phyloP scores from a whole-genome alignment of 2,797 vertebrate species.

The Eospalax fontanierii region DNA sequence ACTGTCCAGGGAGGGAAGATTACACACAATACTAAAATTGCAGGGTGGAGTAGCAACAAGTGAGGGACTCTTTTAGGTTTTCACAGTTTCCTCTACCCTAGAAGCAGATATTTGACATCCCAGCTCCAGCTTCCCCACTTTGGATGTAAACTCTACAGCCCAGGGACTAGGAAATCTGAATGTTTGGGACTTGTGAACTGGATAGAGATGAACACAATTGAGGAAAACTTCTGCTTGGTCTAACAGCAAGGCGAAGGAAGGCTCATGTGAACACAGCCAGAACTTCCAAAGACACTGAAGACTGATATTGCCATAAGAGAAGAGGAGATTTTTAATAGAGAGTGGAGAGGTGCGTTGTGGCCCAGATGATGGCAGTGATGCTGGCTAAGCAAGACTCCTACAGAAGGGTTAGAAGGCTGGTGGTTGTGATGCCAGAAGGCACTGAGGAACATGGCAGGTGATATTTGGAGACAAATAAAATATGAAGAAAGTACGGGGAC shows the following conservation, averaged over 20 bases:
- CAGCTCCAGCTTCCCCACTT: rapidly evolving
- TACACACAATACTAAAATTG: background rate
- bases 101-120: background rate
- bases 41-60: background rate
- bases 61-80: background rate
- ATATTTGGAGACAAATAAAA: background rate
- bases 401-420: background rate
- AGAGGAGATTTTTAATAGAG: background rate
- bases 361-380: background rate
- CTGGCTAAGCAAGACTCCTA: background rate
- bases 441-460: background rate
- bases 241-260: background rate
- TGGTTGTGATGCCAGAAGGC: background rate
- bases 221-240: background rate
- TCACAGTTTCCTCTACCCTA: background rate
- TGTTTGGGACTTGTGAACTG: background rate
- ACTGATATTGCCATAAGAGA: background rate
- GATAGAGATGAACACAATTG: background rate
- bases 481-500: background rate
- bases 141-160: background rate
- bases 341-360: background rate
- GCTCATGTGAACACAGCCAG: background rate
- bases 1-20: background rate
- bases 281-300: background rate
- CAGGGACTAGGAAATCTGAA: background rate